A percentile compares a stretch with the other conserved stretches of the same genome.
These are phyloP conservation scores for Apostichopus parvimensis DNA, from an alignment of 35 echinoderm and acorn worm genomes.

Conservation along the genomic window DNA sequence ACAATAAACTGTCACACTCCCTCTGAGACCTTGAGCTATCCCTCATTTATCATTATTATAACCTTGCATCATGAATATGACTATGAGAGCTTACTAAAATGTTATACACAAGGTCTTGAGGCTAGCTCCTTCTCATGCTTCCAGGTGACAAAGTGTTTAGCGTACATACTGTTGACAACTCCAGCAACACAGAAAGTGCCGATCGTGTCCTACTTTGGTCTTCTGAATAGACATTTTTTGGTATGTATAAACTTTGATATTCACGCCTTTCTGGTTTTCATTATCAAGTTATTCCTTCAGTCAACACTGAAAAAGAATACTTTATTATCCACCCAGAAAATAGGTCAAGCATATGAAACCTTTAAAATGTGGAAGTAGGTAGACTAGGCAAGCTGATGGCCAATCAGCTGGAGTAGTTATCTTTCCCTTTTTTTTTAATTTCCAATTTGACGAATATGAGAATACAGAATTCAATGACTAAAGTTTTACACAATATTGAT, in stretches of 20 bases:
- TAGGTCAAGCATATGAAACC: conserved; percentile 21
- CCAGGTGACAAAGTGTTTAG: neutral
- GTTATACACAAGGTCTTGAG: neutral
- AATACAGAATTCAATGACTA: too few species aligned
- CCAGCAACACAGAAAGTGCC: neutral
- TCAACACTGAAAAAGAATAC: conserved; percentile 40
- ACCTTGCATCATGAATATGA: too few species aligned
- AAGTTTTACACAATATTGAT: too few species aligned
- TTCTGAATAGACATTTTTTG: neutral
- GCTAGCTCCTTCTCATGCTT: neutral
- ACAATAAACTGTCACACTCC: neutral
- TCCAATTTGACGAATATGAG: too few species aligned
- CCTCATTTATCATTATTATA: too few species aligned
- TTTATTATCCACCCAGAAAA: conserved; percentile 10
- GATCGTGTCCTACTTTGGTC: neutral
- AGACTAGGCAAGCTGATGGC: neutral
- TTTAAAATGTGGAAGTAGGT: neutral
- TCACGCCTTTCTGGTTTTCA: conserved; percentile 19
- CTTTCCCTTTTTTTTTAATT: too few species aligned
- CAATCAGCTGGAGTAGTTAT: neutral
- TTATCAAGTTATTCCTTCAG: conserved; percentile 12
- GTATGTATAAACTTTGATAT: conserved; percentile 10
- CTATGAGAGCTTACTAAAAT: neutral
- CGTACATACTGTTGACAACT: neutral
- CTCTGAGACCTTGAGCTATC: neutral